These are phyloP conservation scores for Otolemur crassicaudatus DNA, from an alignment of 2,797 vertebrate species.

Conservation along the genomic window DNA sequence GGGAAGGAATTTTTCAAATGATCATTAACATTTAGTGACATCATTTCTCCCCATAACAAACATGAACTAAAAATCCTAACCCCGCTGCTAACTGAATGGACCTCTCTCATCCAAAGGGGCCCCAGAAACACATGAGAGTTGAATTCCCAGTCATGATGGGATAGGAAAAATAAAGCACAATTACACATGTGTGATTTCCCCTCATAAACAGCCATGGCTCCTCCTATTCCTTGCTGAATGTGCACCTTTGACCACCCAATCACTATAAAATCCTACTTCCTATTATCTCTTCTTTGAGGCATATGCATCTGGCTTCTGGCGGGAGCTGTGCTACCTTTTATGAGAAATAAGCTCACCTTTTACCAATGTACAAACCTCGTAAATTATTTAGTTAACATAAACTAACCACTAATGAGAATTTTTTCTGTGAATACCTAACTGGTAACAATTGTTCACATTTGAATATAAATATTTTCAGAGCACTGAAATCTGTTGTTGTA, in stretches of 20 bases:
- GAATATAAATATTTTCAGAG: slow-evolving; percentile 28
- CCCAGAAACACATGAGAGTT: not conserved
- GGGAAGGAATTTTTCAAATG: not conserved
- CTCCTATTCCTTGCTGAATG: not conserved
- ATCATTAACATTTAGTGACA: slow-evolving; percentile 5
- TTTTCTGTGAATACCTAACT: slow-evolving; percentile 22
- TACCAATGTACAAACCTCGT: not conserved
- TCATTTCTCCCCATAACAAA: slow-evolving; percentile 10
- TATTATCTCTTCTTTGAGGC: not conserved
- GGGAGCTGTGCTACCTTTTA: not conserved
- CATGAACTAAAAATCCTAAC: not conserved
- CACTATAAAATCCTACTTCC: not conserved
- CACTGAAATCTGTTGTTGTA: not conserved
- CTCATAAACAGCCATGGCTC: not conserved
- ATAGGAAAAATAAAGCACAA: not conserved
- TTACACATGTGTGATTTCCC: not conserved
- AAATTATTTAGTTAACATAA: not conserved
- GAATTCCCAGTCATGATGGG: not conserved
- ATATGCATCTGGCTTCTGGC: not conserved
- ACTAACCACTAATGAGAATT: not conserved
- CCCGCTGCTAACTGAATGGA: not conserved
- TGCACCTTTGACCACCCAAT: not conserved
- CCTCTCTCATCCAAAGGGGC: not conserved
- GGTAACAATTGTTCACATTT: slow-evolving; percentile 21
- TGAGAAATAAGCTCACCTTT: not conserved